Base-by-base conservation (phyloP, 2,113 vertebrate genomes). In the Thomomys bottae region DNA sequence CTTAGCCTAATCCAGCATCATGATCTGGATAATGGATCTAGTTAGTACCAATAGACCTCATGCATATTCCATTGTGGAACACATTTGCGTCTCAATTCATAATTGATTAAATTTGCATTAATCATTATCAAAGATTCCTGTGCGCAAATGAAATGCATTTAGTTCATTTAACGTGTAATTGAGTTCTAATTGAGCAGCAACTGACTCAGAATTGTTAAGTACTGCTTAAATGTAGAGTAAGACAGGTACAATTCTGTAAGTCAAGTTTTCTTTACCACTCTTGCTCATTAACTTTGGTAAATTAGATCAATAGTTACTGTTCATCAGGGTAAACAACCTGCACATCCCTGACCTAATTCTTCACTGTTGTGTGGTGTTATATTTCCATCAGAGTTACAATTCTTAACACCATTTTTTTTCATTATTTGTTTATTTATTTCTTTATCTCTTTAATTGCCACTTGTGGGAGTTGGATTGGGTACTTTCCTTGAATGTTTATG, bases 31-130 rank as follows among this genome's bases (percentile, higher is more conserved):
- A 96, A 96, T 84, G 36, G 71, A 92, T 95, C 79, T 92, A 88
- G 86, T 95, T 93, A 92, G 68, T 49, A 93, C 67, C 38, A 68
- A 77, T 73, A 92, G 81, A 92, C 90, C 36, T 95, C 1, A 96
- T 90, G 96, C 70, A 81, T 66, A 94, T 94, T 96, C 81, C 92
- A 36, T 85, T 83, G 30, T 71, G 82, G 71, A 40, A 86, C 36
- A 79, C 78, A 78, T 49, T 95, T 82, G 57, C 93, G 24, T 88
- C 73, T 96, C 87, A 97, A 90, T 68, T 96, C 91, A 71, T 88
- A 95, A 78, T 95, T 94, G 88, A 97, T 96, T 97, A 97, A 97
- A 97, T 79, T 63, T 97, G 68, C 91, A 96, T 97, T 97, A 97
- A 97, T 97, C 93, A 94, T 96, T 97, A 97, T 97, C 96, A 97